Evolutionary conservation across 2,797 vertebrate species (phyloP).

Genomic region (Pipistrellus pipistrellus): DNA sequence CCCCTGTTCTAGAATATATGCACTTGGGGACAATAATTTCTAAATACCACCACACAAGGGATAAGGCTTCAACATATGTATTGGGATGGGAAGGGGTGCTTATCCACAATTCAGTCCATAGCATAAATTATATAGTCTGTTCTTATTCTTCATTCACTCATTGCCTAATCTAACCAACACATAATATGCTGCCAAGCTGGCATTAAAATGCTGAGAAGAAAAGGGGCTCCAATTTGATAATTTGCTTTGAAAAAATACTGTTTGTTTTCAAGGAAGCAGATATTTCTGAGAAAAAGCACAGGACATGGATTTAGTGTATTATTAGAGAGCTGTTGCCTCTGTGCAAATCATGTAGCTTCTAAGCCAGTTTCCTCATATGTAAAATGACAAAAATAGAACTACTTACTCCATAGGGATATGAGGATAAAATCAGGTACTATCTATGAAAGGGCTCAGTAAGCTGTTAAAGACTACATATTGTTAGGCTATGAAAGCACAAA

Average conservation of each 20-base stretch:
- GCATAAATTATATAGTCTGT: not conserved
- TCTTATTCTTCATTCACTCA: not conserved
- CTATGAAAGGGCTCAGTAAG: conserved; percentile 32
- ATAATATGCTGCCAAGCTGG: not conserved
- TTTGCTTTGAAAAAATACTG: conserved; percentile 11
- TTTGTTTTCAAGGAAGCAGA: conserved; percentile 14
- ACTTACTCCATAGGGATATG: not conserved
- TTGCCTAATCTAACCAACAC: not conserved
- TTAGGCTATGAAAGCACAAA: conserved; percentile 11
- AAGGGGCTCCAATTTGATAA: not conserved
- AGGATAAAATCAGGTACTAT: conserved; percentile 40
- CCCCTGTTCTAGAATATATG: not conserved
- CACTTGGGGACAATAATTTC: not conserved
- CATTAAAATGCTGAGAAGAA: conserved; percentile 17
- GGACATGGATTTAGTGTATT: not conserved
- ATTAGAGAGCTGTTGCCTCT: not conserved
- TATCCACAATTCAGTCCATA: not conserved
- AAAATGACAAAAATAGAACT: conserved; percentile 55
- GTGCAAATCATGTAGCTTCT: conserved; percentile 18
- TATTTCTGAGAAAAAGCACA: conserved; percentile 9
- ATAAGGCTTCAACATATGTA: not conserved
- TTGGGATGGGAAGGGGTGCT: no score
- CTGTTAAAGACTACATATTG: not conserved
- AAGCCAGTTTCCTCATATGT: not conserved
- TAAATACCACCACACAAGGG: not conserved